Conservation (phyloP, 2,113 vertebrate species). For the Pithys albifrons region DNA sequence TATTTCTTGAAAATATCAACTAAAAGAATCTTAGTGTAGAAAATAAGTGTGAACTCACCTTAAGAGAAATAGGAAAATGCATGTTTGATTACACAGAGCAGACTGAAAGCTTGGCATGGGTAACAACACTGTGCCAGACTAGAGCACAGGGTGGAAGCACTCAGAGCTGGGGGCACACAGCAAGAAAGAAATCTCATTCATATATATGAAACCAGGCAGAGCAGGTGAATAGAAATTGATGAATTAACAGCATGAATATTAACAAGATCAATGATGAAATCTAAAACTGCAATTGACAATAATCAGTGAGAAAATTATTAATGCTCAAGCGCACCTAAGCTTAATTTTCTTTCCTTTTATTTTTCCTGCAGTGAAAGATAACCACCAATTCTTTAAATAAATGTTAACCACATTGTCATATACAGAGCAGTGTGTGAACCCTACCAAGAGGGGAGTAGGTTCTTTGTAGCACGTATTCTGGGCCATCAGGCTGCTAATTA, state of each 20-base stretch:
- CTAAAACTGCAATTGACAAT: conserved; percentile 34
- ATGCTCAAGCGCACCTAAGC: background rate
- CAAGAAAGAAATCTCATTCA: background rate
- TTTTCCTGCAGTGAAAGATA: conserved; percentile 9
- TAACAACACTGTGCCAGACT: background rate
- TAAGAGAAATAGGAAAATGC: background rate
- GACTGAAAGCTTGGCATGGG: background rate
- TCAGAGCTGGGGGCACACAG: background rate
- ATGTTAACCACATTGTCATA: background rate
- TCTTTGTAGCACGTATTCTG: background rate
- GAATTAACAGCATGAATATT: conserved; percentile 9
- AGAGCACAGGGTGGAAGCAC: background rate
- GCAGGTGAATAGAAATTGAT: background rate
- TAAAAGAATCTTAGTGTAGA: background rate
- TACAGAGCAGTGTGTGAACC: background rate
- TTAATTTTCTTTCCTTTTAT: background rate
- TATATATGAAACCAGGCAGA: background rate
- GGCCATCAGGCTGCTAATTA: background rate
- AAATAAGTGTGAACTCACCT: background rate
- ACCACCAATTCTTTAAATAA: conserved; percentile 19
- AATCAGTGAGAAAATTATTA: conserved; percentile 27
- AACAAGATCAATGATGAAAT: background rate
- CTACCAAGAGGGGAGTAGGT: background rate
- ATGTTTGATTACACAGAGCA: background rate
- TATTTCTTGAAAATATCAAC: background rate